These are phyloP conservation scores for Drosophila serrata DNA, from an alignment of 1,140 invertebrate genomes.

Conservation along the genomic window DNA sequence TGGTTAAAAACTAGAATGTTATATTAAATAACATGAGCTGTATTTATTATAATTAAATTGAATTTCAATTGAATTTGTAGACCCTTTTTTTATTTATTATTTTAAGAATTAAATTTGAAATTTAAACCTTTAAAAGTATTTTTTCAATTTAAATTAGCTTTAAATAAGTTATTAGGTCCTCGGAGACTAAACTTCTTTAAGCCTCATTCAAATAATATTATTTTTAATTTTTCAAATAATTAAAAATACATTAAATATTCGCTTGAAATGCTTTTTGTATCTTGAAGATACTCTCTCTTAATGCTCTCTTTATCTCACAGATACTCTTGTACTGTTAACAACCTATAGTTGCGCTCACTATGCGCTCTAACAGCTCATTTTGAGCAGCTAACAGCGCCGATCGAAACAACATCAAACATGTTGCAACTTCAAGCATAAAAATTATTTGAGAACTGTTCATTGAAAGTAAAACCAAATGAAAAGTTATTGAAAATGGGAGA, in stretches of 20 bases:
- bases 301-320: background rate
- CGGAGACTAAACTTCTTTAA: background rate
- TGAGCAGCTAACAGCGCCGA: slow-evolving; percentile 35
- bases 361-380: slow-evolving; percentile 37
- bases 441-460: slow-evolving; percentile 35
- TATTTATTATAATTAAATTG: background rate
- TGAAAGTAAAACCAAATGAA: slow-evolving; percentile 66
- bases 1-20: background rate
- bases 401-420: slow-evolving; percentile 21
- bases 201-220: background rate
- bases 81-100: background rate
- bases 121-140: background rate
- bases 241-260: background rate
- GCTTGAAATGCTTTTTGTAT: too few species aligned
- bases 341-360: slow-evolving; percentile 20
- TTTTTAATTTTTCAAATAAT: background rate
- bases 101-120: background rate
- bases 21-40: background rate
- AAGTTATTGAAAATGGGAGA: slow-evolving; percentile 2
- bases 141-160: background rate
- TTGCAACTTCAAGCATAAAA: slow-evolving; percentile 29
- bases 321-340: slow-evolving; percentile 5
- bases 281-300: background rate
- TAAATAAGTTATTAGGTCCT: background rate
- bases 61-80: background rate